Base-by-base conservation (phyloP, 2,888 invertebrate genomes). In the Idaea aversata region DNA sequence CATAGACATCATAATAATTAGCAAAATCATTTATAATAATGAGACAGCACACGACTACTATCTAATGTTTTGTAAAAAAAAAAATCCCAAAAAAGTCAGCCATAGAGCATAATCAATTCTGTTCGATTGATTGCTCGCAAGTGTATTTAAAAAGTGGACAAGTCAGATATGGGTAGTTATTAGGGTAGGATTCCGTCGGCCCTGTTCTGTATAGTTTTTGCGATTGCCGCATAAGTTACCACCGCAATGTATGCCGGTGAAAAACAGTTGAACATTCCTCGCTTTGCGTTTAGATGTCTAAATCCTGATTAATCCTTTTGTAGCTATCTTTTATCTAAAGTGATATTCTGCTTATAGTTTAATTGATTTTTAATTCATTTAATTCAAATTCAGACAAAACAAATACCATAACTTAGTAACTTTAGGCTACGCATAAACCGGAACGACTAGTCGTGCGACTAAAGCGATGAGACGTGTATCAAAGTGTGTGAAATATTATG, bases 91-190 rank as follows among this genome's bases (percentile, higher is more conserved):
- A n/a, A n/a, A n/a, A n/a, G n/a, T n/a, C n/a, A n/a, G n/a, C n/a
- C n/a, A n/a, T n/a, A n/a, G n/a, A n/a, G n/a, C n/a, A n/a, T n/a
- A n/a, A n/a, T n/a, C n/a, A n/a, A n/a, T n/a, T n/a, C n/a, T n/a
- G n/a, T n/a, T n/a, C n/a, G n/a, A n/a, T n/a, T n/a, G 13, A 47
- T 47, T 47, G 47, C 68, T 34, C 63, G 59, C 64, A 61, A 36
- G 62, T n/a, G 47, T 47, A 47, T 47, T 75, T 78, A 86, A 88
- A 89, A 88, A 87, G 83, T 75, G 72, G 84, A 75, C 73, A 75
- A 74, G 71, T 80, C 88, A 77, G 75, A 88, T 90, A 90, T 82
- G 88, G 88, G 81, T 82, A 80, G 86, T 87, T 88, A 89, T 89
- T 87, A 87, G 86, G 85, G 81, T 81, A 76, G 80, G 86, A 87